Conservation (phyloP, 2,888 invertebrate genomes). For the Corythucha ciliata region DNA sequence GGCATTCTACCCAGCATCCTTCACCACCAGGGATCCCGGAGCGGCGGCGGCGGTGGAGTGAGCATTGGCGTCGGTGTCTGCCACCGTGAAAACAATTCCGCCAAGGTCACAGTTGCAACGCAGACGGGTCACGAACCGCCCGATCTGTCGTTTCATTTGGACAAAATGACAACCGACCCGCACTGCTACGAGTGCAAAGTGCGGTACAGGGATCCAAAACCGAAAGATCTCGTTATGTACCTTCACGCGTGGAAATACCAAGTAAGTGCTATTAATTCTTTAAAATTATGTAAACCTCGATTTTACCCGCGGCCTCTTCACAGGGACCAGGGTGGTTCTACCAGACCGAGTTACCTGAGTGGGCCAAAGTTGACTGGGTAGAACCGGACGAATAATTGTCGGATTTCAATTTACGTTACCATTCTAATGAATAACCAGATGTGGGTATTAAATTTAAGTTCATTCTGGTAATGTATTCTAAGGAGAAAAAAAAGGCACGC, state of each 20-base stretch:
- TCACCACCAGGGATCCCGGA: conserved; percentile 18
- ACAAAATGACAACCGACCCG: conserved; percentile 68
- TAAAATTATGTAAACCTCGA: not conserved
- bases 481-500: too few relatives aligned
- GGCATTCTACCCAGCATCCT: conserved; percentile 38
- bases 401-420: conserved; percentile 25
- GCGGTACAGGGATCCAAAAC: conserved; percentile 81
- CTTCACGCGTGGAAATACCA: conserved; percentile 90
- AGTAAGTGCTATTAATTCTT: too few relatives aligned
- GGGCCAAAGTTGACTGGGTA: conserved; percentile 81
- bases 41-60: not conserved
- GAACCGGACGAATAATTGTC: conserved; percentile 55
- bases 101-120: conserved; percentile 70
- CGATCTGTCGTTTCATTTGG: conserved; percentile 54
- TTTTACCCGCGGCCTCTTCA: too few relatives aligned
- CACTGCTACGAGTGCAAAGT: conserved; percentile 92
- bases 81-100: conserved; percentile 11
- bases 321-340: conserved; percentile 93
- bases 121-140: conserved; percentile 74
- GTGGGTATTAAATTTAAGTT: too few relatives aligned
- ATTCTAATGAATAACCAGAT: too few relatives aligned
- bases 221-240: conserved; percentile 88
- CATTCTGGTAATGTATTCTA: too few relatives aligned
- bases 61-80: not conserved
- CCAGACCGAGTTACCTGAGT: conserved; percentile 81